These are phyloP conservation scores for Symphodus melops DNA, from an alignment of 2,113 vertebrate genomes.

Conservation along the genomic window DNA sequence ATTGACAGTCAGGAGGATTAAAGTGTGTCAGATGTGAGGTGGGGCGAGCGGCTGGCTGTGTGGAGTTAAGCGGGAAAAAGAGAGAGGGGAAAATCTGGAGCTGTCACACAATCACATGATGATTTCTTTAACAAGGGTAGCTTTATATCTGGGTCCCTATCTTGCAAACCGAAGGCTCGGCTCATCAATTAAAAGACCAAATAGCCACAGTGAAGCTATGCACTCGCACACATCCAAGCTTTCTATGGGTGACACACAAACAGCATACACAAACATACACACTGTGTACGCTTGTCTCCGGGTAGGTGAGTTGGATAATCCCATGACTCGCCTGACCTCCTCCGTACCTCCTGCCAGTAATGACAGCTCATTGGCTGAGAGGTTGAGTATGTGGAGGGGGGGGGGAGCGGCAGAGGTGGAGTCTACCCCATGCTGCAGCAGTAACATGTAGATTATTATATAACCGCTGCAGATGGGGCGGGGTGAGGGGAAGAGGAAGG, in stretches of 20 bases:
- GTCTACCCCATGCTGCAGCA: slow-evolving; percentile 35
- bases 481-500: slow-evolving; percentile 22
- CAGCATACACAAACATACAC: slow-evolving; percentile 29
- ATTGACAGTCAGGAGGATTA: slow-evolving; percentile 21
- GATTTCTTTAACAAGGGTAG: slow-evolving; percentile 63
- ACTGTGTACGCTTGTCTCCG: slow-evolving; percentile 55
- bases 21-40: slow-evolving; percentile 34
- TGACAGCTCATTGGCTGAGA: slow-evolving; percentile 67
- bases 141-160: slow-evolving; percentile 63
- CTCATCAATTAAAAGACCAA: slow-evolving; percentile 48
- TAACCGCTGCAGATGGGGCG: slow-evolving; percentile 67
- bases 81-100: slow-evolving; percentile 46
- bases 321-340: slow-evolving; percentile 78
- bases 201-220: slow-evolving; percentile 20
- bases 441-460: slow-evolving; percentile 70
- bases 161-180: slow-evolving; percentile 46
- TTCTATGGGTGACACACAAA: slow-evolving; percentile 40
- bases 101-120: slow-evolving; percentile 65
- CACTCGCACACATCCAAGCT: slow-evolving; percentile 7
- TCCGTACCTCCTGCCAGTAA: slow-evolving; percentile 59
- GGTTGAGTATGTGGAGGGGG: background rate
- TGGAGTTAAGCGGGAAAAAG: slow-evolving; percentile 1
- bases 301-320: slow-evolving; percentile 81
- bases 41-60: too few relatives aligned
- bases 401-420: background rate